These are phyloP conservation scores for Halictus rubicundus DNA, from an alignment of 1,140 invertebrate species.

Conservation along the genomic window DNA sequence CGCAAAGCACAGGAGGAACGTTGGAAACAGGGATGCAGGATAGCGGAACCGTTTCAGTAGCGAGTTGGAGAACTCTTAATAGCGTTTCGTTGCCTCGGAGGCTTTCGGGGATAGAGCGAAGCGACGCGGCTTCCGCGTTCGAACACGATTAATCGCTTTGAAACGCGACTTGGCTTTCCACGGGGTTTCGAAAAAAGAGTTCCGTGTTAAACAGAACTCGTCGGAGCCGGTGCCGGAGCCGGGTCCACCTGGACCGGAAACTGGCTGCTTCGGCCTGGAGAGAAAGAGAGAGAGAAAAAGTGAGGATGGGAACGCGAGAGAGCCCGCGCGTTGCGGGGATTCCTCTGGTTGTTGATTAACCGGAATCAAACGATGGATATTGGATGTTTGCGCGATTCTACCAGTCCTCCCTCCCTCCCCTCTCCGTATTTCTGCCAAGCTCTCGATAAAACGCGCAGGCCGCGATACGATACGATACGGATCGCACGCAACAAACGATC, in stretches of 20 bases:
- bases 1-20: no score
- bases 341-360: not conserved
- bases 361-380: not conserved
- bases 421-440: not conserved
- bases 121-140: no score
- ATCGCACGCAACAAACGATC: not conserved
- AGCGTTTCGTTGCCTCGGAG: not conserved
- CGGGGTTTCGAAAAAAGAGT: no score
- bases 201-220: not conserved
- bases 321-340: not conserved
- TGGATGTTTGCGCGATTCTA: slow-evolving; percentile 4
- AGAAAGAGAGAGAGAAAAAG: no score
- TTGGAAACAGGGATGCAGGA: no score
- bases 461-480: not conserved
- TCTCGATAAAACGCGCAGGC: not conserved
- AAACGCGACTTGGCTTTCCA: not conserved
- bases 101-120: not conserved
- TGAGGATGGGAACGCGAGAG: no score
- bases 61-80: slow-evolving; percentile 32
- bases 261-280: no score
- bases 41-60: no score
- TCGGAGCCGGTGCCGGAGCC: no score
- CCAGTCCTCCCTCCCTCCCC: not conserved
- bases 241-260: no score
- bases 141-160: not conserved